phyloP scores from a whole-genome alignment of 37 sponge, comb jelly and placozoan genomes.

The Chondrilla cf. caribensis region DNA sequence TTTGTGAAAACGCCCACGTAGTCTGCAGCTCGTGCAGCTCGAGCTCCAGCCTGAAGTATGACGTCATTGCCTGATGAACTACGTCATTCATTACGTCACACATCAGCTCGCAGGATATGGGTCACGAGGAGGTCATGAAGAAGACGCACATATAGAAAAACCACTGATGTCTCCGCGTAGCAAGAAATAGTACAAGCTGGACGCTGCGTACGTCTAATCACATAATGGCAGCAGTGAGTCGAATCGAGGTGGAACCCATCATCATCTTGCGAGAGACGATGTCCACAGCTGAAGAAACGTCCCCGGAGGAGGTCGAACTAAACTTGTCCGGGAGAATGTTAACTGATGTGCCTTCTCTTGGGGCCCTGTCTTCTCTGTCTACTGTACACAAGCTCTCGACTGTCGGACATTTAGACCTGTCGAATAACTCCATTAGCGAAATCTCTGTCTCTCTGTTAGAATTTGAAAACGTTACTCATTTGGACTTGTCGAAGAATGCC shows the following conservation, averaged over 20 bases:
- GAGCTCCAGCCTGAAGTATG: neutral
- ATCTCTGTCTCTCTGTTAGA: neutral
- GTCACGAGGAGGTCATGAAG: too few species aligned
- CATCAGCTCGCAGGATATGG: neutral
- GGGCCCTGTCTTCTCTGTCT: neutral
- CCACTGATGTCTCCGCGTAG: too few species aligned
- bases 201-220: too few species aligned
- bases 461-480: neutral
- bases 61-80: too few species aligned
- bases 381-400: too few species aligned
- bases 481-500: slow-evolving; percentile 48
- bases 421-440: slow-evolving; percentile 5
- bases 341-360: neutral
- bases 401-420: neutral
- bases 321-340: neutral
- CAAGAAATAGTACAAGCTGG: too few species aligned
- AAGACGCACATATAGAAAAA: too few species aligned
- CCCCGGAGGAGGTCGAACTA: neutral
- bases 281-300: neutral
- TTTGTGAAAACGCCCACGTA: neutral
- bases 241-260: slow-evolving; percentile 3
- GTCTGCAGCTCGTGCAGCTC: neutral
- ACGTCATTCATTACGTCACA: too few species aligned
- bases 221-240: too few species aligned
- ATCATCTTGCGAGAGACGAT: neutral